A percentile compares a stretch with the other conserved stretches of the same genome.
Conservation (phyloP, 2,113 vertebrate genomes). For the Suncus etruscus region DNA sequence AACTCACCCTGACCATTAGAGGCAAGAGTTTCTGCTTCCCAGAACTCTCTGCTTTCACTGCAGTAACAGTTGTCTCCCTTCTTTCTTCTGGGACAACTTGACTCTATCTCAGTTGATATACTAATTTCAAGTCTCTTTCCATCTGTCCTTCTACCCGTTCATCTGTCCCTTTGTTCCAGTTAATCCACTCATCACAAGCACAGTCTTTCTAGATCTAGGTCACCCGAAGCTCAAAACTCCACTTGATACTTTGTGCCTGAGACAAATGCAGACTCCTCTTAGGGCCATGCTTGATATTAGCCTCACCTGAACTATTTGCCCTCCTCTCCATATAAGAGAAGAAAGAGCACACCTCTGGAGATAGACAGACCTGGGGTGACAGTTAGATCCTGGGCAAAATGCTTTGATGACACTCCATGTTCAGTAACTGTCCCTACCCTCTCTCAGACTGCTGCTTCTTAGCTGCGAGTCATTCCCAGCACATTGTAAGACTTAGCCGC, state of each 20-base stretch:
- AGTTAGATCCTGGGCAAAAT: neutral
- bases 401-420: accelerated
- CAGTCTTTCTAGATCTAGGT: neutral
- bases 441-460: no score
- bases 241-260: neutral
- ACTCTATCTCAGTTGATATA: no score
- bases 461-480: neutral
- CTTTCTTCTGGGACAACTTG: no score
- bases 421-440: neutral
- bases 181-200: neutral
- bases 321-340: neutral
- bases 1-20: no score
- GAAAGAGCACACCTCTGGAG: neutral
- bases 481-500: no score
- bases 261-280: neutral
- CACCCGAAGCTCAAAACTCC: neutral
- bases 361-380: neutral
- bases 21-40: no score
- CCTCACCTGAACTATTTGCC: neutral
- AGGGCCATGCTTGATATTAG: neutral
- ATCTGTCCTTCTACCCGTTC: no score
- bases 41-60: no score
- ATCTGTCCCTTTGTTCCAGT: neutral
- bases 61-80: no score
- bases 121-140: neutral